Evolutionary conservation across 2,797 vertebrate species (phyloP).

Genomic region (Pelobates cultripes): DNA sequence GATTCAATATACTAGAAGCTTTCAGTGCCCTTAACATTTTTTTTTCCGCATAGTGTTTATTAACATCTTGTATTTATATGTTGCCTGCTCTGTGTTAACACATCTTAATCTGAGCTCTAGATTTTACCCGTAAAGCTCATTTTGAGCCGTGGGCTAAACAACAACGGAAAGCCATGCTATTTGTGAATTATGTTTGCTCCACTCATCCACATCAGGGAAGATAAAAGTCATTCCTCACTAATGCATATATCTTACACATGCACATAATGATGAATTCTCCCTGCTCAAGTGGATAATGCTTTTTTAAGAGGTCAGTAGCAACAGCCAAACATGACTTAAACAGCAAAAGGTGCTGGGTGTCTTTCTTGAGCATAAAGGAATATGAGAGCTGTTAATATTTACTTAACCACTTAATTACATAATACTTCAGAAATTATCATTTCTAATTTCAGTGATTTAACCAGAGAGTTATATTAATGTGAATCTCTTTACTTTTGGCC

Average conservation of each 20-base stretch:
- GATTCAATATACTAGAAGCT: slow-evolving; percentile 1
- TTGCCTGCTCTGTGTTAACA: neutral
- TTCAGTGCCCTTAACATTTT: slow-evolving; percentile 10
- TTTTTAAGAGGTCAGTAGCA: slow-evolving; percentile 40
- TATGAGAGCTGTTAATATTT: slow-evolving; percentile 16
- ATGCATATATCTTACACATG: slow-evolving; percentile 40
- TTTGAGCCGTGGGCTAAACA: slow-evolving; percentile 26
- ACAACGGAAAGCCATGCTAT: neutral
- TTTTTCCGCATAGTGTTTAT: neutral
- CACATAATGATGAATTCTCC: slow-evolving; percentile 41
- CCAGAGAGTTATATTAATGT: too few relatives aligned
- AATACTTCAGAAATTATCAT: neutral
- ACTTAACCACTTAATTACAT: slow-evolving; percentile 18
- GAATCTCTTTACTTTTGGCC: too few relatives aligned
- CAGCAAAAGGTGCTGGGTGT: slow-evolving; percentile 24
- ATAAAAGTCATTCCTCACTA: slow-evolving; percentile 45
- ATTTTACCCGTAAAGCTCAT: slow-evolving; percentile 26
- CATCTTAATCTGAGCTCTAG: slow-evolving; percentile 19
- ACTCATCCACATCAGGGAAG: slow-evolving; percentile 35
- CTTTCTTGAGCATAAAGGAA: slow-evolving; percentile 26
- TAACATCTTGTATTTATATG: slow-evolving; percentile 3
- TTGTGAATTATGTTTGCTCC: slow-evolving; percentile 37
- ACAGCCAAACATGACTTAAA: slow-evolving; percentile 33
- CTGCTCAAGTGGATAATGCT: slow-evolving; percentile 50
- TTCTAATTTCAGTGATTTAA: too few relatives aligned